Evolutionary conservation across 2,797 vertebrate species (phyloP), one percentile per base, ranked within the genome.

Genomic region (Hephaestus fuliginosus): DNA sequence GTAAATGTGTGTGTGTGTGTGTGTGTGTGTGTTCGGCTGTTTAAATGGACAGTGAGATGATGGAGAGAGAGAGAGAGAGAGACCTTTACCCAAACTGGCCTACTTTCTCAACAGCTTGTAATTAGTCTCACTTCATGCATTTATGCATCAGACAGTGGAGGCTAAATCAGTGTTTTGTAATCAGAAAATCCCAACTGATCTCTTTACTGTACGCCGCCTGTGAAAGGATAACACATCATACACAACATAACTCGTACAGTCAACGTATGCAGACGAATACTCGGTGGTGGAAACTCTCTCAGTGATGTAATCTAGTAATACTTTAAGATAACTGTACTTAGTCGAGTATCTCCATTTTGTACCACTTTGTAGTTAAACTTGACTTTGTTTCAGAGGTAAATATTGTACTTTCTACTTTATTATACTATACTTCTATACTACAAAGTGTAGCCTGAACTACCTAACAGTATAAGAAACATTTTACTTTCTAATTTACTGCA

Each of bases 51-150:
- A n/a, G 30, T 10, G 43, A 57, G 41, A 43, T 41, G 57, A 68
- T 63, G n/a, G 72, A 36, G 46, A 63, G 8, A 48, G 39, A 48
- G 20, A 20, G 61, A 46, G 76, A 72, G 58, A 68, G 56, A 69
- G 78, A 84, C 81, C 83, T 88, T 85, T 57, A 77, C 73, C 62
- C 71, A 73, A 73, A 84, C 83, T 82, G 81, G 70, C 88, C 88
- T 80, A 79, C 64, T 87, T 87, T 62, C 83, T 70, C 78, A 69
- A 18, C 80, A 68, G 79, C 81, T 67, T 68, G 77, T 84, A 82
- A 82, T 88, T 83, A 81, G 81, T 80, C 55, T 43, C 81, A 60
- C 76, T 84, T 89, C 88, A 86, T 87, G 66, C 83, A 88, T 91
- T 82, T 83, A 80, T 91, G 78, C 84, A 88, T 85, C 81, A 81